Conservation (phyloP, 2,888 invertebrate species). For the Tuta absoluta region DNA sequence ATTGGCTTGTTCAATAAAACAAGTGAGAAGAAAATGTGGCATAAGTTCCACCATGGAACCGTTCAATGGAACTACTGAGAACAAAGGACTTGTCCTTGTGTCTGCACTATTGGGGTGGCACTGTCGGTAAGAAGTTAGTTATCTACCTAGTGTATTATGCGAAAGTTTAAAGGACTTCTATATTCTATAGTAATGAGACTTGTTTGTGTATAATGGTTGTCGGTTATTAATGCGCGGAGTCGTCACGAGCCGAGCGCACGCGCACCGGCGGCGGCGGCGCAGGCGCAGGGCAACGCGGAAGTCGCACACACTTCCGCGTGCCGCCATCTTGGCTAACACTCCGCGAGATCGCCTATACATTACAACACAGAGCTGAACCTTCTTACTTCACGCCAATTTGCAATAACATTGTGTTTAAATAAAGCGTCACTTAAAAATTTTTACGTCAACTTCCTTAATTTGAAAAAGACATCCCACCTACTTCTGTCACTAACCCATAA, state of each 20-base stretch:
- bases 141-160: too few relatives aligned
- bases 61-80: too few relatives aligned
- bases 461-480: not conserved
- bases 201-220: constrained; percentile 25
- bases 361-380: constrained; percentile 27
- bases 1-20: too few relatives aligned
- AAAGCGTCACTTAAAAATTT: not conserved
- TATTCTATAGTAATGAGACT: constrained; percentile 23
- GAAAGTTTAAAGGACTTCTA: not conserved
- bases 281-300: constrained; percentile 74
- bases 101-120: too few relatives aligned
- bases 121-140: too few relatives aligned
- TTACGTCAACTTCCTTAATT: not conserved
- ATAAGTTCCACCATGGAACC: too few relatives aligned
- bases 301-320: constrained; percentile 76
- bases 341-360: constrained; percentile 61
- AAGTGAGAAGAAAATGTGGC: too few relatives aligned
- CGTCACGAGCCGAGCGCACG: constrained; percentile 69
- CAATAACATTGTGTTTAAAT: not conserved
- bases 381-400: constrained; percentile 1
- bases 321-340: constrained; percentile 76
- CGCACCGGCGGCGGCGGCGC: constrained; percentile 45
- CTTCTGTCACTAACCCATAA: constrained; percentile 5
- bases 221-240: constrained; percentile 55
- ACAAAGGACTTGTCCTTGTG: too few relatives aligned